Percentiles rank a stretch among this genome's conserved stretches.
phyloP scores from a whole-genome alignment of 2,888 invertebrate species.

The Troides aeacus region DNA sequence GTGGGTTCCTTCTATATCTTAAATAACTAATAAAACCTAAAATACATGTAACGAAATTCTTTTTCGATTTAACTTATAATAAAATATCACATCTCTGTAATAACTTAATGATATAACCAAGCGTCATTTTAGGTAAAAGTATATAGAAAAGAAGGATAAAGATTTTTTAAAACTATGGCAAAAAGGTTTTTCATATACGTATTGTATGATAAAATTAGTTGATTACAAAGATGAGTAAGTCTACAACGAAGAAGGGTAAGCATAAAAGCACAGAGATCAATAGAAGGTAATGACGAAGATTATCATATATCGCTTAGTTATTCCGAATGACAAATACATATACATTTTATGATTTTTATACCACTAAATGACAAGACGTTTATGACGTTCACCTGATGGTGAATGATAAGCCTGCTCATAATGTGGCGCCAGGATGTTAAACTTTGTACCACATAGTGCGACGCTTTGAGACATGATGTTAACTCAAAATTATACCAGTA shows the following conservation, averaged over 20 bases:
- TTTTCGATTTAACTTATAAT: constrained; percentile 29
- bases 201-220: neutral
- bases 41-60: constrained; percentile 16
- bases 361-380: too few relatives aligned
- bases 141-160: neutral
- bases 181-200: neutral
- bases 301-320: constrained; percentile 3
- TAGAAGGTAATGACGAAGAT: constrained; percentile 20
- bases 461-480: too few relatives aligned
- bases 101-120: constrained; percentile 11
- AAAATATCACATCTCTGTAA: constrained; percentile 52
- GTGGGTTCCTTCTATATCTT: constrained; percentile 23
- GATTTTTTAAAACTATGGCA: neutral
- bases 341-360: too few relatives aligned
- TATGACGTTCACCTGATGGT: too few relatives aligned
- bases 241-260: constrained; percentile 23
- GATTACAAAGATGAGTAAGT: constrained; percentile 24
- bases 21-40: constrained; percentile 27
- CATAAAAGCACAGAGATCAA: constrained; percentile 31
- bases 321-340: constrained; percentile 17
- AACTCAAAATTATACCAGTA: too few relatives aligned
- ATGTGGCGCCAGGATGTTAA: too few relatives aligned
- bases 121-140: constrained; percentile 19
- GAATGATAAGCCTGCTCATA: too few relatives aligned
- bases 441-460: too few relatives aligned